Percentiles rank a stretch among this genome's conserved stretches.
Evolutionary conservation across 2,888 invertebrate genomes (phyloP).

Genomic region (Chymomyza procnemis): DNA sequence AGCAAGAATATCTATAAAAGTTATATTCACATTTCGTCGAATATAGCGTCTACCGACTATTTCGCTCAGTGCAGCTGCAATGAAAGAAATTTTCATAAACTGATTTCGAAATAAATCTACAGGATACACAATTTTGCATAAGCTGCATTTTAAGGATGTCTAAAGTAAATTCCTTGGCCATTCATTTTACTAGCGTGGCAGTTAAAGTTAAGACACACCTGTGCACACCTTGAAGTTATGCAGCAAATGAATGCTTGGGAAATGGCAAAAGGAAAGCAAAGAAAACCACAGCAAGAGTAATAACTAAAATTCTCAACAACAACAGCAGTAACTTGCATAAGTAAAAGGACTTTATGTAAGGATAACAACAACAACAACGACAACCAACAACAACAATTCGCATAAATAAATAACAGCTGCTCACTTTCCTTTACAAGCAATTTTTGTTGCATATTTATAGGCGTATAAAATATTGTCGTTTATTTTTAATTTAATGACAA

Average conservation of each 20-base stretch:
- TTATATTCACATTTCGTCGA: too few species aligned
- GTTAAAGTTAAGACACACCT: conserved; percentile 47
- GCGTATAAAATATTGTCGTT: conserved; percentile 73
- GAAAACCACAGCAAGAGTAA: conserved; percentile 18
- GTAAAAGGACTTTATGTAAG: conserved; percentile 46
- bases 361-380: neutral
- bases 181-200: conserved; percentile 39
- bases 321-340: neutral
- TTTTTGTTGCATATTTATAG: conserved; percentile 67
- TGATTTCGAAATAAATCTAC: neutral
- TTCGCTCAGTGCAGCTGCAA: neutral
- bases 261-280: neutral
- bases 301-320: conserved; percentile 25
- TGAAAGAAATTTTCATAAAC: neutral
- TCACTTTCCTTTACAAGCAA: conserved; percentile 43
- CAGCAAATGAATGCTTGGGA: neutral
- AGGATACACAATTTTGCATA: conserved; percentile 15
- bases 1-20: too few species aligned
- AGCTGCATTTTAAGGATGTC: neutral
- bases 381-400: conserved; percentile 5
- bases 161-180: conserved; percentile 34
- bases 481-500: conserved; percentile 74
- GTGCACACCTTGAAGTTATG: conserved; percentile 8
- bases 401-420: conserved; percentile 59
- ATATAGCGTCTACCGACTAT: neutral